phyloP scores from a whole-genome alignment of 2,113 vertebrate species.

The Saccopteryx bilineata region DNA sequence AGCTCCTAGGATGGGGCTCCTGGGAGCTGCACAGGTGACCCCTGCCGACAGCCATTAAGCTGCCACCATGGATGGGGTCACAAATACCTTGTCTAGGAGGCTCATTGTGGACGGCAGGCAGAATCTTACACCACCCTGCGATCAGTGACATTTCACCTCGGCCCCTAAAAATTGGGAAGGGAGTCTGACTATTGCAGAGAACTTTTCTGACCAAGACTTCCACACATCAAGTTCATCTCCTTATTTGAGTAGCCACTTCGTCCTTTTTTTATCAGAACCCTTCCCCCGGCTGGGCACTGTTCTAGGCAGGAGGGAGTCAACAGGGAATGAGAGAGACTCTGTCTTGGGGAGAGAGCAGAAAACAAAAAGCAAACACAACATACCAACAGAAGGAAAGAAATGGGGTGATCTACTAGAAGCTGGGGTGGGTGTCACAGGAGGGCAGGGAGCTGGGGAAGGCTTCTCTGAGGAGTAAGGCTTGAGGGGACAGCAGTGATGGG shows the following conservation, averaged over 20 bases:
- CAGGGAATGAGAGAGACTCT: background rate
- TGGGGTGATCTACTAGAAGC: accelerated
- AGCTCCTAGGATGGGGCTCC: background rate
- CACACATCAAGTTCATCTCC: background rate
- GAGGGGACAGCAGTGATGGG: background rate
- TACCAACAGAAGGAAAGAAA: background rate
- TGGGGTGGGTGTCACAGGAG: too few species aligned
- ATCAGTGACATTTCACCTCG: accelerated
- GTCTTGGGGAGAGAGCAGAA: background rate
- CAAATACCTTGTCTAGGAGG: background rate
- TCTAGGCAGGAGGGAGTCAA: background rate
- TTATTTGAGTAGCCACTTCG: background rate
- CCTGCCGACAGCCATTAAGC: background rate
- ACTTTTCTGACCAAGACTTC: background rate
- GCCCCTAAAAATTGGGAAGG: background rate
- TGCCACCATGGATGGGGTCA: background rate
- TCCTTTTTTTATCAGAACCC: background rate
- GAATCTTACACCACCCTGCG: accelerated
- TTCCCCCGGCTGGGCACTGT: background rate
- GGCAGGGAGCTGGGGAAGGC: background rate
- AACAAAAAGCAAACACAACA: background rate
- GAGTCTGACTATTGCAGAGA: background rate
- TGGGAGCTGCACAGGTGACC: accelerated
- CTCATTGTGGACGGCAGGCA: background rate
- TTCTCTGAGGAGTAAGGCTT: background rate